Evolutionary conservation across 2,113 vertebrate genomes (phyloP).

Genomic region (Platichthys flesus): DNA sequence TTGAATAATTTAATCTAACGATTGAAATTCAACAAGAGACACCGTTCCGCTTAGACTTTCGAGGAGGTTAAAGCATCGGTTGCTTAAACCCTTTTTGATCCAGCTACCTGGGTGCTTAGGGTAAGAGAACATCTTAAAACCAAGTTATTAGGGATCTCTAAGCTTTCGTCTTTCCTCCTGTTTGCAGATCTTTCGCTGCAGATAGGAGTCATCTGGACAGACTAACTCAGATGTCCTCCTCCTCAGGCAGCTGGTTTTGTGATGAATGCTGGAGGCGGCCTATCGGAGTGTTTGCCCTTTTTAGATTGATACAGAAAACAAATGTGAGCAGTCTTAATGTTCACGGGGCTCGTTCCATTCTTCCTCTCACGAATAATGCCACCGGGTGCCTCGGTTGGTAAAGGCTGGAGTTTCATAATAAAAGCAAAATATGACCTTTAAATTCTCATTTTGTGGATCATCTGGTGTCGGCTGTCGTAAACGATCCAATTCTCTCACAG

Average conservation of each 20-base stretch:
- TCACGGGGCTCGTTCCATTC: slow-evolving; percentile 44
- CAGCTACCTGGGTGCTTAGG: slow-evolving; percentile 15
- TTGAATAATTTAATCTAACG: slow-evolving; percentile 48
- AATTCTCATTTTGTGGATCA: slow-evolving; percentile 31
- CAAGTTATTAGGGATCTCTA: not conserved
- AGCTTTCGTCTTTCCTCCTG: slow-evolving; percentile 10
- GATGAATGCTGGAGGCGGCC: slow-evolving; percentile 57
- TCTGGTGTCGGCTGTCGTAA: not conserved
- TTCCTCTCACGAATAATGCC: slow-evolving; percentile 48
- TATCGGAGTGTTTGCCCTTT: slow-evolving; percentile 55
- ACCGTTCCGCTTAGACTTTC: not conserved
- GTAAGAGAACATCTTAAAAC: not conserved
- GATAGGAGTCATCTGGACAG: slow-evolving; percentile 25
- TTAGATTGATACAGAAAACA: slow-evolving; percentile 48
- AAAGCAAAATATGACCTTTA: slow-evolving; percentile 53
- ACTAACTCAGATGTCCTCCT: slow-evolving; percentile 18
- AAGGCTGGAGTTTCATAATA: slow-evolving; percentile 28
- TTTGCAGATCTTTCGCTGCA: slow-evolving; percentile 1
- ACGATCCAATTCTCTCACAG: slow-evolving; percentile 1
- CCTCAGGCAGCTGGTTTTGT: slow-evolving; percentile 36
- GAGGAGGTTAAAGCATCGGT: slow-evolving; percentile 27
- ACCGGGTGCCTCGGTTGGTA: slow-evolving; percentile 46
- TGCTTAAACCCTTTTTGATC: slow-evolving; percentile 32
- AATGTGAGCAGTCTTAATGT: slow-evolving; percentile 51
- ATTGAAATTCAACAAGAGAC: slow-evolving; percentile 41